Evolutionary conservation across 2,888 invertebrate genomes (phyloP), one percentile per base, ranked within the genome.

Genomic region (Platycheirus albimanus): DNA sequence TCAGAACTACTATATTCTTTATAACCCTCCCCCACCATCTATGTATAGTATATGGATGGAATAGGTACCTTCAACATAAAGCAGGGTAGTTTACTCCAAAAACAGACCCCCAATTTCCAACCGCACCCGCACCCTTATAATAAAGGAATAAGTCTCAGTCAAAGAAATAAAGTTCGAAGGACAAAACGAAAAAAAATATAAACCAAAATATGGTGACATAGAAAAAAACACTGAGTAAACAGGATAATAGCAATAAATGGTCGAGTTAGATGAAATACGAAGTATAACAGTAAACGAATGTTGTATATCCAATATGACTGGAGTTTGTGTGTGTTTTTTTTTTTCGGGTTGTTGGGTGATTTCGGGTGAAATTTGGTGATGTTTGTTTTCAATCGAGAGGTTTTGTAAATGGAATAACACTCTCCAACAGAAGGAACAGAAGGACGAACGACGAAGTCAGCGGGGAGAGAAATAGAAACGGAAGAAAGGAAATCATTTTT

Each of bases 171-270:
- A 72, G 72, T 63, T 81, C 63, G 70, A 52, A 77, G 72, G 67
- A 63, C 77, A 77, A 67, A 63, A 81, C 63, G 70, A 52, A 77
- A 77, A 72, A 63, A 81, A 77, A 67, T 54, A 81, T 72, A 72
- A 83, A 77, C 77, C 77, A 61, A 77, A 83, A 83, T 77, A 83
- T 83, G 81, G 81, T 83, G 81, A 77, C 81, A 77, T 77, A 67
- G 61, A 67, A 33, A 72, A 64, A 88, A 88, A 88, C 88, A 89
- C 88, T 86, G 86, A 87, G 87, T 88, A 88, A 89, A 88, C 88
- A 88, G 88, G 88, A 88, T 89, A 88, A 88, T 88, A 88, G 88
- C 88, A 88, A 89, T 89, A 89, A 89, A 88, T 77, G 81, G 84
- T 71, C 52, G 61, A 58, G 72, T 77, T 77, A 71, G 66, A 81